Evolutionary conservation across 2,888 invertebrate species (phyloP).

Genomic region (Pediacus dermestoides): DNA sequence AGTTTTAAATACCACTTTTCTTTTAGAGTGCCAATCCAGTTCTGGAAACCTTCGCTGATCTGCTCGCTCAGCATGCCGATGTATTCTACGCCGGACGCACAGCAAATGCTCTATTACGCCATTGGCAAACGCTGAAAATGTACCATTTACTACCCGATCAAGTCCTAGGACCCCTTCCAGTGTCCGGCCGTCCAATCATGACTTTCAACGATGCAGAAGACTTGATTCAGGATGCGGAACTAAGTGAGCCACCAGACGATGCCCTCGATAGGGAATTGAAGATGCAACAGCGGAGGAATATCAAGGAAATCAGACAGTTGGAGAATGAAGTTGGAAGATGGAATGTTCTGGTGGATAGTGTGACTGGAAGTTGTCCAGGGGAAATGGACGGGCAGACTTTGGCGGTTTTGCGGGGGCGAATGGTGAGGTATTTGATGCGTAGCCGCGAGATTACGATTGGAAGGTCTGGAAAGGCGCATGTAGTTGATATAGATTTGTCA

Average conservation of each 20-base stretch:
- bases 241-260: conserved; percentile 79
- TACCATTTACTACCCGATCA: conserved; percentile 91
- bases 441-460: conserved; percentile 94
- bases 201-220: conserved; percentile 93
- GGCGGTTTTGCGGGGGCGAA: conserved; percentile 85
- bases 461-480: conserved; percentile 80
- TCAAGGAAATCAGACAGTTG: conserved; percentile 73
- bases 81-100: conserved; percentile 86
- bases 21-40: conserved; percentile 67
- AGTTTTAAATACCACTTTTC: conserved; percentile 7
- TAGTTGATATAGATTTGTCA: conserved; percentile 89
- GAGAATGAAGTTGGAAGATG: conserved; percentile 84
- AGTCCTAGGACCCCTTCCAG: conserved; percentile 54
- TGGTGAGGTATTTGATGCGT: conserved; percentile 91
- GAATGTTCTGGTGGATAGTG: conserved; percentile 90
- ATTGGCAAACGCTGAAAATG: conserved; percentile 91
- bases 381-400: conserved; percentile 93
- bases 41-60: conserved; percentile 76
- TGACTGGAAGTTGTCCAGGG: conserved; percentile 76
- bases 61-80: conserved; percentile 78
- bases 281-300: conserved; percentile 59
- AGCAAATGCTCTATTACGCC: conserved; percentile 76
- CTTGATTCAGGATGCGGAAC: conserved; percentile 76
- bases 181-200: conserved; percentile 51
- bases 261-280: conserved; percentile 74